Conservation (phyloP, 2,888 invertebrate genomes). For the Andrena trimmerana region DNA sequence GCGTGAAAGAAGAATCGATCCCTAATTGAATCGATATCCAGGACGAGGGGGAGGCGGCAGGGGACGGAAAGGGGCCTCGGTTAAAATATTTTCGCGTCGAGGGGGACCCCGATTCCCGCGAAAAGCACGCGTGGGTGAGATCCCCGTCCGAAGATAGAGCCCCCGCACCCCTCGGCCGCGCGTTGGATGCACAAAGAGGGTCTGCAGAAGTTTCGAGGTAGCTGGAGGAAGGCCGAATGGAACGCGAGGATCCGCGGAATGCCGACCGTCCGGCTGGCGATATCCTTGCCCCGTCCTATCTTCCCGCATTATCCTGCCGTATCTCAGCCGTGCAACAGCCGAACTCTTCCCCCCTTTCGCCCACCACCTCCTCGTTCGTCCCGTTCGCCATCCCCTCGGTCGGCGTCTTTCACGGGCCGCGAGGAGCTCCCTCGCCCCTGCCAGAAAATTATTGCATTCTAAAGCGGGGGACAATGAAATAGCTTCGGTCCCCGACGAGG, state of each 20-base stretch:
- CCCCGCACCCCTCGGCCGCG: not conserved
- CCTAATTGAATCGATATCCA: slow-evolving; percentile 15
- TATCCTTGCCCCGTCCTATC: slow-evolving; percentile 74
- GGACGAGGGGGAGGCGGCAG: not conserved
- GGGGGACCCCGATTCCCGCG: slow-evolving; percentile 30
- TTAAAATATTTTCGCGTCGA: slow-evolving; percentile 45
- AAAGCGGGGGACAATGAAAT: slow-evolving; percentile 59
- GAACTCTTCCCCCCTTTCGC: slow-evolving; percentile 34
- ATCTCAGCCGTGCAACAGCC: slow-evolving; percentile 64
- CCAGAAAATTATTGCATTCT: slow-evolving; percentile 62
- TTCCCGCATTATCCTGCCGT: slow-evolving; percentile 70
- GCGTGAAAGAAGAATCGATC: not conserved
- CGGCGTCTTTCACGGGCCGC: slow-evolving; percentile 39
- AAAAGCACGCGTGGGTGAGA: slow-evolving; percentile 63
- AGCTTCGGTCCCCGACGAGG: slow-evolving; percentile 21
- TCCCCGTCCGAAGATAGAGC: slow-evolving; percentile 59
- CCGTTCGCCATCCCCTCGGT: slow-evolving; percentile 7
- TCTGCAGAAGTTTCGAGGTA: slow-evolving; percentile 69
- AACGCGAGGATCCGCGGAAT: slow-evolving; percentile 79
- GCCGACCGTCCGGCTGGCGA: slow-evolving; percentile 76
- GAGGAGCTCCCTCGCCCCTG: slow-evolving; percentile 29
- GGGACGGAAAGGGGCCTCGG: not conserved
- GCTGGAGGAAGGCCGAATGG: slow-evolving; percentile 69
- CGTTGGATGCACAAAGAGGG: slow-evolving; percentile 42
- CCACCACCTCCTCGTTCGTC: slow-evolving; percentile 15